A percentile compares a stretch with the other conserved stretches of the same genome.
phyloP scores from a whole-genome alignment of 2,888 invertebrate genomes.

The Drosophila incognita region DNA sequence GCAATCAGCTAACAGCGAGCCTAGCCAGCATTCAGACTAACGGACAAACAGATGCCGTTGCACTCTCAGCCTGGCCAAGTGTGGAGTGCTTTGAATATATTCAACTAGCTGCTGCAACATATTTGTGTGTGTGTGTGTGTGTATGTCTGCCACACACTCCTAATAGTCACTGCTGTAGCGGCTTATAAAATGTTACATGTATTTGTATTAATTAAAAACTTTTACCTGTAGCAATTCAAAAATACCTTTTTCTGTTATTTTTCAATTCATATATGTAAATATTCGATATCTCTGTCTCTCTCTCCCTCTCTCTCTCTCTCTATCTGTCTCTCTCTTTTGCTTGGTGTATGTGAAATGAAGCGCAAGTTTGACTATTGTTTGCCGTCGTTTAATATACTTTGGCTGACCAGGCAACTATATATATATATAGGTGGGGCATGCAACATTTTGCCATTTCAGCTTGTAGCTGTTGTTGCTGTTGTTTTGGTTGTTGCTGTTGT shows the following conservation, averaged over 20 bases:
- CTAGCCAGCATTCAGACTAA: conserved; percentile 20
- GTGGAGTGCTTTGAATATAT: conserved; percentile 6
- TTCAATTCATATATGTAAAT: conserved; percentile 52
- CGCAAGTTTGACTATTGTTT: conserved; percentile 67
- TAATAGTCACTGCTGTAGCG: conserved; percentile 60
- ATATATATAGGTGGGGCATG: conserved; percentile 50
- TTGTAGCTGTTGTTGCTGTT: conserved; percentile 45
- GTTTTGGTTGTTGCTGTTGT: conserved; percentile 36
- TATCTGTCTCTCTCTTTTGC: background rate
- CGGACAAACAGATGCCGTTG: conserved; percentile 29
- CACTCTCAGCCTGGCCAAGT: conserved; percentile 25
- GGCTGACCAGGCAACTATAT: conserved; percentile 12
- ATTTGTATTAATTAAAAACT: conserved; percentile 83
- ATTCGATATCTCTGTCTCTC: background rate
- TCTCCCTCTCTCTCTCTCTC: background rate
- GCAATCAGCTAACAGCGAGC: conserved; percentile 59
- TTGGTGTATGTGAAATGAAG: conserved; percentile 23
- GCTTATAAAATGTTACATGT: conserved; percentile 82
- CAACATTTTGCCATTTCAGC: conserved; percentile 74
- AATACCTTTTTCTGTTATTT: conserved; percentile 42
- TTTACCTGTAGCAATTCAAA: conserved; percentile 65
- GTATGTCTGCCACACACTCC: conserved; percentile 20
- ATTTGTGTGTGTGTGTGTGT: background rate
- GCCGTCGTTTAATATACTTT: conserved; percentile 37
- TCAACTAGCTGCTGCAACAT: conserved; percentile 1